Conservation (phyloP, 2,888 invertebrate genomes). For the Hydropsyche betteni region DNA sequence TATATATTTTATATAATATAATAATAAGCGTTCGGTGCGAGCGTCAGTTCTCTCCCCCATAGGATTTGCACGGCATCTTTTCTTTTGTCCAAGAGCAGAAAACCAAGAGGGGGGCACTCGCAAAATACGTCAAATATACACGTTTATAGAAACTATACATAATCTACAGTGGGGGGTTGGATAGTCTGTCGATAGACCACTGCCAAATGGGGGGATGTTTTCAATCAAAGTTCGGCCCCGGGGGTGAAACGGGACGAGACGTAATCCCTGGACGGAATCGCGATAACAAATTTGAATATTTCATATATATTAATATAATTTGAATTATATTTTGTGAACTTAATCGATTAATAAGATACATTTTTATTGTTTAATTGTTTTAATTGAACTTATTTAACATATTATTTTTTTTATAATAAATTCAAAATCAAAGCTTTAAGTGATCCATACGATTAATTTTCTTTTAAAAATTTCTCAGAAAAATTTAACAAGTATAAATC, state of each 20-base stretch:
- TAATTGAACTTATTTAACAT: too few relatives aligned
- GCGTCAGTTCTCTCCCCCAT: conserved; percentile 8
- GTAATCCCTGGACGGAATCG: conserved; percentile 31
- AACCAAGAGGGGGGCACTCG: conserved; percentile 41
- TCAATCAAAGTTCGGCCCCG: conserved; percentile 46
- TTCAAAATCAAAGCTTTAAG: too few relatives aligned
- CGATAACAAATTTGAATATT: too few relatives aligned
- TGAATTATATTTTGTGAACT: too few relatives aligned
- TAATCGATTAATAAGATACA: too few relatives aligned
- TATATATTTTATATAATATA: too few relatives aligned
- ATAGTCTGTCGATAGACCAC: conserved; percentile 34
- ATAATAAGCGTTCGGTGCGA: not conserved
- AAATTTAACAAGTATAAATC: too few relatives aligned
- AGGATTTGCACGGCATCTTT: conserved; percentile 47
- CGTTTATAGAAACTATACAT: not conserved
- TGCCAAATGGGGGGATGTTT: conserved; percentile 37
- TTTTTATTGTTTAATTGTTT: too few relatives aligned
- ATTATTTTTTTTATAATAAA: too few relatives aligned
- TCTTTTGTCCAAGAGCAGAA: conserved; percentile 50
- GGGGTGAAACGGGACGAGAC: conserved; percentile 38
- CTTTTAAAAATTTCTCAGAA: too few relatives aligned
- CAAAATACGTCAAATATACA: not conserved
- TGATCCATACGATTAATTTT: too few relatives aligned
- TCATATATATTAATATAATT: too few relatives aligned
- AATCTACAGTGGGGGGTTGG: conserved; percentile 32